A percentile compares a stretch with the other conserved stretches of the same genome.
Conservation (phyloP, 2,113 vertebrate species). For the Peucedramus taeniatus region DNA sequence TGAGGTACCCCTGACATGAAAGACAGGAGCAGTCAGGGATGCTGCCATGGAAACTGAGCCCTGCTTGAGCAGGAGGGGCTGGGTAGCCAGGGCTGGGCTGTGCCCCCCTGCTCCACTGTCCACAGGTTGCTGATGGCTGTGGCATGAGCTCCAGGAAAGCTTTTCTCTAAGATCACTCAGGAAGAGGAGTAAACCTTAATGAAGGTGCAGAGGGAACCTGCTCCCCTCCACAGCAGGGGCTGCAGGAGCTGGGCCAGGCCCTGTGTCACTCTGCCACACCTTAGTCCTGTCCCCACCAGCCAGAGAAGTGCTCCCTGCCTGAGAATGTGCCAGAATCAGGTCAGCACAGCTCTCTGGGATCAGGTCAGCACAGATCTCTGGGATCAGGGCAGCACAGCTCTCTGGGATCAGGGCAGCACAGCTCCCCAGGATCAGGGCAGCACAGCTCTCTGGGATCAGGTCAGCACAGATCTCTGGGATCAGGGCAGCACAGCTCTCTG, state of each 20-base stretch:
- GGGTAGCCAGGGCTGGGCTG: neutral
- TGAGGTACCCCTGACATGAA: neutral
- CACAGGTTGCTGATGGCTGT: neutral
- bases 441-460: neutral
- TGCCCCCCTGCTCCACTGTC: neutral
- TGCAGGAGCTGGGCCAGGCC: neutral
- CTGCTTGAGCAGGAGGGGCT: rapidly evolving
- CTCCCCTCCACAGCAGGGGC: neutral
- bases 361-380: neutral
- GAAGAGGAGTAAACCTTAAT: neutral
- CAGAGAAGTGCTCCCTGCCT: rapidly evolving
- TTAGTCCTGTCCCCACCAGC: neutral
- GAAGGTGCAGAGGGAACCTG: neutral
- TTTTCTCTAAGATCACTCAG: neutral
- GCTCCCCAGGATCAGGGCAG: neutral
- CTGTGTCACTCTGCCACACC: neutral
- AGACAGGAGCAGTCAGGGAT: neutral
- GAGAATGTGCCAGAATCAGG: too few species aligned
- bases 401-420: too few species aligned
- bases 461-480: neutral
- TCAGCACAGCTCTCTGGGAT: neutral
- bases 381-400: neutral
- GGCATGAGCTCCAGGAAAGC: neutral
- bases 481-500: neutral
- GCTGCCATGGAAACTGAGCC: neutral